Base-by-base conservation (phyloP, 2,888 invertebrate genomes). In the Drymonia ruficornis region DNA sequence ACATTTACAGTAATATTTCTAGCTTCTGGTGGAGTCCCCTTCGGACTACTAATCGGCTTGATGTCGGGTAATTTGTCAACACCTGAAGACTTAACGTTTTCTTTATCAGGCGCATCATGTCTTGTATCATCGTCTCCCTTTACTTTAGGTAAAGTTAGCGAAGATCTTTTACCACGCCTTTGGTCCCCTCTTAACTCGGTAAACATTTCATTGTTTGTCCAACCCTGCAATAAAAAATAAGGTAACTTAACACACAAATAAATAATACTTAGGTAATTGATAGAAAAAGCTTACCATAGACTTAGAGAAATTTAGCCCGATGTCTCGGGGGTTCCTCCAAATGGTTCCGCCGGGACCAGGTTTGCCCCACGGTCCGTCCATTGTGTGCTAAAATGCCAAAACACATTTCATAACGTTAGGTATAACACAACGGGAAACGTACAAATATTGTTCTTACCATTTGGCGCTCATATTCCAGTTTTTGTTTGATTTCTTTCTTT, bases 251-350 rank as follows among this genome's bases (percentile, higher is more conserved):
- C n/a, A 18, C 40, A 34, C 31, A 34, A 29, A 19, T 29, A 43
- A 28, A 44, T 31, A 18, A 44, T 42, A 31, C 16, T 15, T 29
- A 9, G n/a, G 15, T 29, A 29, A 31, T 11, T 52, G 12, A 12
- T 3, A 50, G 42, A 13, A 42, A 48, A 38, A 36, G 23, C 13
- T 52, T 94, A 96, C 96, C 96, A 97, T 93, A 67, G 96, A 96
- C 83, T 95, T 94, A 72, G 95, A 94, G 92, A 97, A 96, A 86
- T 95, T 94, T 70, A 94, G 87, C 75, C 96, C 96, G 74, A 96
- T 93, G 78, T 94, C 91, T 74, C 94, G 94, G 59, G 96, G 96
- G 86, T 95, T 94, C 77, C 96, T 94, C 96, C 96, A 96, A 65
- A 94, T 94, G 52, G 93, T 91, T 61, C 96, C 96, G 52, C 96